phyloP scores from a whole-genome alignment of 1,140 invertebrate genomes.

The Galleria mellonella region DNA sequence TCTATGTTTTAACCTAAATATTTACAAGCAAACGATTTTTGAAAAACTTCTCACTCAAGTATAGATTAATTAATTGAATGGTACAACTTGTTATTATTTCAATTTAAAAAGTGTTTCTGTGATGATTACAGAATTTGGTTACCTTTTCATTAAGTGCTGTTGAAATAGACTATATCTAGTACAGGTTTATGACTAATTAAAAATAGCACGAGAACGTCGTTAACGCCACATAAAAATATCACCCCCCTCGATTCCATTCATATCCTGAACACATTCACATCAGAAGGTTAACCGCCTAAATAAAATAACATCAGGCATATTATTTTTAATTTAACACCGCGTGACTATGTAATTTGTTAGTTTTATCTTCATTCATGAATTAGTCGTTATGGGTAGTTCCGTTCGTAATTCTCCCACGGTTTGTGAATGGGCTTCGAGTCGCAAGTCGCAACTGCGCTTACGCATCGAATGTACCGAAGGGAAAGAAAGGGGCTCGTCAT shows the following conservation, averaged over 20 bases:
- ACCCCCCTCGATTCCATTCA: conserved; percentile 36
- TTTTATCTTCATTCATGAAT: conserved; percentile 54
- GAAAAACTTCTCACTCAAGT: no score
- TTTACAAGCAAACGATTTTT: no score
- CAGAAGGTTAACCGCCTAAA: conserved; percentile 23
- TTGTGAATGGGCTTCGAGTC: conserved; percentile 24
- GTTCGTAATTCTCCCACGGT: conserved; percentile 46
- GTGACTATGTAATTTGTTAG: conserved; percentile 24
- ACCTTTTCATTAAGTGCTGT: no score
- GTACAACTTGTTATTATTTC: no score
- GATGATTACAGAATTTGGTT: no score
- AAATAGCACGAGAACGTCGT: conserved; percentile 28
- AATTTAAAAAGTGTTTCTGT: no score
- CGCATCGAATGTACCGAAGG: conserved; percentile 16
- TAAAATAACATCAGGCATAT: conserved; percentile 16
- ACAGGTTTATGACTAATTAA: no score
- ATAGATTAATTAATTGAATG: no score
- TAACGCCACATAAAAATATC: conserved; percentile 32
- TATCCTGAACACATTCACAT: conserved; percentile 12
- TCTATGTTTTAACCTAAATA: no score
- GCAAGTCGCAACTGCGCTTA: conserved; percentile 22
- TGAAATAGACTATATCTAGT: no score
- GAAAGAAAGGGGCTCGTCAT: conserved; percentile 52
- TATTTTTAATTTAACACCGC: conserved; percentile 28
- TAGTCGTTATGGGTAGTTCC: conserved; percentile 35